phyloP scores from a whole-genome alignment of 1,140 invertebrate species.

The Babylonia areolata region DNA sequence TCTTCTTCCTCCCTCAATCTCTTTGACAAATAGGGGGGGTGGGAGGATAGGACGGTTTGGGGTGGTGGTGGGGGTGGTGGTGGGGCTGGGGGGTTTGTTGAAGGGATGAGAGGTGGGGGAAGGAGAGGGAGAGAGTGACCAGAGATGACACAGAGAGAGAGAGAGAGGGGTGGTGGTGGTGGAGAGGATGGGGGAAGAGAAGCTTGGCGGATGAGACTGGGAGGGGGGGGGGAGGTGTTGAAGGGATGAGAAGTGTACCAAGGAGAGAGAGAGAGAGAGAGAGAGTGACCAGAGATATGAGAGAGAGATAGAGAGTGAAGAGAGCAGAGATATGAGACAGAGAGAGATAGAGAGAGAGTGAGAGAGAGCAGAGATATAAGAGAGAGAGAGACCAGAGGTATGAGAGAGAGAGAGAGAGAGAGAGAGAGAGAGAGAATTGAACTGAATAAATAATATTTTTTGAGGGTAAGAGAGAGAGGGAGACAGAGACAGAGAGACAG shows the following conservation, averaged over 20 bases:
- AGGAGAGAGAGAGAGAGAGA: constrained; percentile 8
- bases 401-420: no score
- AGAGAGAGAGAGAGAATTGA: neutral
- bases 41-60: no score
- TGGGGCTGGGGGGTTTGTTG: no score
- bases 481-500: neutral
- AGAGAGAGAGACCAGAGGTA: no score
- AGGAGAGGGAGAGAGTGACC: neutral
- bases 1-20: no score
- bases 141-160: neutral
- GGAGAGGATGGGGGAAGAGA: no score
- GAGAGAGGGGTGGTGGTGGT: neutral
- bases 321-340: neutral
- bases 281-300: constrained; percentile 2
- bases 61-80: no score
- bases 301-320: constrained; percentile 33
- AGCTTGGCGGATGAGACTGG: no score
- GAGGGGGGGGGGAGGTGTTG: neutral
- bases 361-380: no score
- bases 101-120: no score
- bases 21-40: no score
- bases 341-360: neutral
- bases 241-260: neutral
- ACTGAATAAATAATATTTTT: no score
- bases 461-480: neutral